Conservation (phyloP, 2,797 vertebrate genomes). For the Sebastes reedi region DNA sequence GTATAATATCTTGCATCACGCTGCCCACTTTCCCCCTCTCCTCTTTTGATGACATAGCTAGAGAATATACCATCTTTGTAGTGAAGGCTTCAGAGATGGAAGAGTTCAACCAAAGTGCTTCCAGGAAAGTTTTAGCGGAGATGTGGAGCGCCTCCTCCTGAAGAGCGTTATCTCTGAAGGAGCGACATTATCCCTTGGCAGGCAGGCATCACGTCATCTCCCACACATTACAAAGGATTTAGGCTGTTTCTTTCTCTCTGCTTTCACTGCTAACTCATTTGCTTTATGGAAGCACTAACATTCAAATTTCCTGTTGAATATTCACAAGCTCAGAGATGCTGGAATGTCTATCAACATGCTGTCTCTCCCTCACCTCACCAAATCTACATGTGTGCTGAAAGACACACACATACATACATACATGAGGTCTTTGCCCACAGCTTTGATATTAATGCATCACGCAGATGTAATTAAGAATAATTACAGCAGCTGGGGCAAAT, state of each 20-base stretch:
- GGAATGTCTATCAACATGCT: constrained; percentile 30
- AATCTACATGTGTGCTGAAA: not conserved
- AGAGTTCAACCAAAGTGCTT: constrained; percentile 62
- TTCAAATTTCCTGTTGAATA: constrained; percentile 57
- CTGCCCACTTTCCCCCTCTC: constrained; percentile 27
- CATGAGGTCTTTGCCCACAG: not conserved
- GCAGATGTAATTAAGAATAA: constrained; percentile 66
- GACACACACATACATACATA: not conserved
- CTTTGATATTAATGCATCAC: constrained; percentile 56
- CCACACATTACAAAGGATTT: constrained; percentile 50
- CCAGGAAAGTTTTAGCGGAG: constrained; percentile 53
- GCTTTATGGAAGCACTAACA: constrained; percentile 30
- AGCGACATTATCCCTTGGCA: constrained; percentile 40
- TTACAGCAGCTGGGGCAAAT: constrained; percentile 57
- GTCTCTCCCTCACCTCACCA: not conserved
- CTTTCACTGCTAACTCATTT: constrained; percentile 24
- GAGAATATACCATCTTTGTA: constrained; percentile 47
- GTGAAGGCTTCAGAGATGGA: constrained; percentile 33
- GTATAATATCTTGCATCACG: constrained; percentile 31
- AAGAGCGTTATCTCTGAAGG: constrained; percentile 44
- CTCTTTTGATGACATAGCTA: constrained; percentile 43
- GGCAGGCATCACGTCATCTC: constrained; percentile 40
- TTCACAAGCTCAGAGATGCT: constrained; percentile 46
- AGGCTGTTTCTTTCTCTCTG: not conserved
- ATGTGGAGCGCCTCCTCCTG: constrained; percentile 7